Percentiles rank a stretch among this genome's conserved stretches.
Evolutionary conservation across 2,113 vertebrate genomes (phyloP).

Genomic region (Glaucomys volans): DNA sequence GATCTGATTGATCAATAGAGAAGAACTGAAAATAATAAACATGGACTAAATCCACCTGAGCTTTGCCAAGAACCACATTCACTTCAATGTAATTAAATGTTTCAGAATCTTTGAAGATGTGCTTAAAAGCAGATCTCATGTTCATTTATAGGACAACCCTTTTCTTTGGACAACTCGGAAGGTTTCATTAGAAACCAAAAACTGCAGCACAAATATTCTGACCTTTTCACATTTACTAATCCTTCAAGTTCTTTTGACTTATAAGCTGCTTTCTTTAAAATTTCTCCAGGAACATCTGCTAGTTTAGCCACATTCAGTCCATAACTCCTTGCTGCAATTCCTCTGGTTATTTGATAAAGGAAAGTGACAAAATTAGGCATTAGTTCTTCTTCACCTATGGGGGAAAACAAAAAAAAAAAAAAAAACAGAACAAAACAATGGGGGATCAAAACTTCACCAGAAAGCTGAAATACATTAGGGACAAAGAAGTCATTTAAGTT

Average conservation of each 20-base stretch:
- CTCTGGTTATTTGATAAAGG: constrained; percentile 96
- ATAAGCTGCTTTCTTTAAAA: constrained; percentile 92
- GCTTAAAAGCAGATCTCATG: neutral
- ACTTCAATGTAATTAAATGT: neutral
- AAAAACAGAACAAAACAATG: neutral
- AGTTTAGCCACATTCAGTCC: constrained; percentile 97
- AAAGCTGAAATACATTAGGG: neutral
- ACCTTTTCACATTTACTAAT: constrained; percentile 93
- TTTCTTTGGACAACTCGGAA: neutral
- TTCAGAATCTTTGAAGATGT: neutral
- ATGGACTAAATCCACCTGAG: neutral
- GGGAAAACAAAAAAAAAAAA: neutral
- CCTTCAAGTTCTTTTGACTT: constrained; percentile 95
- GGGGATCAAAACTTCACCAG: neutral
- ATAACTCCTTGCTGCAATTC: constrained; percentile 94
- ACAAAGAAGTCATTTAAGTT: neutral
- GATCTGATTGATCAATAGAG: neutral
- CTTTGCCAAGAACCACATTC: constrained; percentile 26
- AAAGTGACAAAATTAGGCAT: constrained; percentile 96
- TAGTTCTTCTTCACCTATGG: constrained; percentile 86
- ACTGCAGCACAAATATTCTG: constrained; percentile 50
- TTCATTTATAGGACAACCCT: neutral
- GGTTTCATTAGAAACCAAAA: constrained; percentile 43
- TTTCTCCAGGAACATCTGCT: constrained; percentile 92
- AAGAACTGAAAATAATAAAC: neutral